Conservation (phyloP, 2,888 invertebrate species). For the Ecdyonurus torrentis region DNA sequence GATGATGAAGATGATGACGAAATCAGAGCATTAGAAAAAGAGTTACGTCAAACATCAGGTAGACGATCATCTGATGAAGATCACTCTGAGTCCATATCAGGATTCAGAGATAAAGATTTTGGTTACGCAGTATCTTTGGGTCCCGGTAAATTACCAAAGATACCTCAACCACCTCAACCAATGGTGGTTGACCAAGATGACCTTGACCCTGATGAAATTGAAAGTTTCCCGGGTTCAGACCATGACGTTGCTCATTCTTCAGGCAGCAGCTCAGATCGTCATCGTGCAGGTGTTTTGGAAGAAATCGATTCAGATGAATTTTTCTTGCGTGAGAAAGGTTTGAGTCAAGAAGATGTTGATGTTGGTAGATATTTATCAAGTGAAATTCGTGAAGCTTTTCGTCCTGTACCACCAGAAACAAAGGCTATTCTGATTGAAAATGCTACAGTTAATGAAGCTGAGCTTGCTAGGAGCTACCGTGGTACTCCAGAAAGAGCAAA, state of each 20-base stretch:
- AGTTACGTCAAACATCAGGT: slow-evolving; percentile 17
- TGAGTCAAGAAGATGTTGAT: slow-evolving; percentile 67
- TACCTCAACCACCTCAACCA: background rate
- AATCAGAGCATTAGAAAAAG: slow-evolving; percentile 18
- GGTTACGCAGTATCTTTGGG: slow-evolving; percentile 10
- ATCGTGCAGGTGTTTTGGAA: slow-evolving; percentile 52
- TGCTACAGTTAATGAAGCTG: background rate
- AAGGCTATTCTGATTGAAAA: slow-evolving; percentile 16
- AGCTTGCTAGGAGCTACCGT: slow-evolving; percentile 10
- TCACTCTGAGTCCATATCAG: slow-evolving; percentile 7
- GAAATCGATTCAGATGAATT: slow-evolving; percentile 80
- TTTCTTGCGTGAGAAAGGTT: slow-evolving; percentile 64
- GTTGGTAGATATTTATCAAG: slow-evolving; percentile 58
- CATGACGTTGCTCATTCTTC: slow-evolving; percentile 38
- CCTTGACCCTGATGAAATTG: slow-evolving; percentile 6
- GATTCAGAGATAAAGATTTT: slow-evolving; percentile 13
- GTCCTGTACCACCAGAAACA: slow-evolving; percentile 20
- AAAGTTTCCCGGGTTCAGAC: slow-evolving; percentile 20
- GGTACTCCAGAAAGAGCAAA: slow-evolving; percentile 11
- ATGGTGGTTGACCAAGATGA: background rate
- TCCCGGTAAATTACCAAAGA: background rate
- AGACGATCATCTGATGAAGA: slow-evolving; percentile 12
- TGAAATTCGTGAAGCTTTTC: slow-evolving; percentile 64
- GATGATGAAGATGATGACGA: slow-evolving; percentile 12
- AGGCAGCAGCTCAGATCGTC: slow-evolving; percentile 36